Evolutionary conservation across 2,888 invertebrate genomes (phyloP), one percentile per base, ranked within the genome.

Genomic region (Ochlodes sylvanus): DNA sequence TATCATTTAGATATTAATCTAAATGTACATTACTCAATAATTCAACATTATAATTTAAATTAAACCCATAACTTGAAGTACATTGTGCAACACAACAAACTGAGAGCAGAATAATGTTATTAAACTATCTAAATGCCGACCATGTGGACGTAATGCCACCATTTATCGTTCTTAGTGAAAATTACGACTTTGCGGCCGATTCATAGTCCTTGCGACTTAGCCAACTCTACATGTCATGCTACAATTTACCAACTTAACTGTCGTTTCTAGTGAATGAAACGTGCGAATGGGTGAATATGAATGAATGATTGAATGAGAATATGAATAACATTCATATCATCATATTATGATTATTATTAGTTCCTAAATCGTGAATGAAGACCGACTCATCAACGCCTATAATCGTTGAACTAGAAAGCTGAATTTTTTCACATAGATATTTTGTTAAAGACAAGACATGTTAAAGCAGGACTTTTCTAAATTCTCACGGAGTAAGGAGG

Each of bases 141-240:
- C 57, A 64, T 65, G 58, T 65, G 65, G 57, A 50, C 57, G 27
- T 65, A 58, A 65, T 58, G 58, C 41, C 52, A 58, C 58, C 50
- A 65, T 65, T 65, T 65, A 58, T 65, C 65, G 65, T 65, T 65
- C 65, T 65, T 58, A 65, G 58, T 42, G 58, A 32, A 66, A 66
- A 58, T 66, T 66, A 66, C 58, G 65, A 66, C 41, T 66, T 58
- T 66, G 65, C 65, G 65, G 65, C 42, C 58, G 52, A 52, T 42
- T 66, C 65, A 52, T 66, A 58, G 65, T 57, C 47, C 52, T 52
- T 17, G 41, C 34, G 52, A 58, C 34, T 42, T 42, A 58, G 44
- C 65, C 50, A 50, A 57, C 57, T 64, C 27, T 10, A 63, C 15
- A 32, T 27, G 54, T 56, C 34, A 47, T 44, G 34, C 15, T 34